These are phyloP conservation scores for Anastrepha ludens DNA, from an alignment of 1,140 invertebrate genomes.

Conservation along the genomic window DNA sequence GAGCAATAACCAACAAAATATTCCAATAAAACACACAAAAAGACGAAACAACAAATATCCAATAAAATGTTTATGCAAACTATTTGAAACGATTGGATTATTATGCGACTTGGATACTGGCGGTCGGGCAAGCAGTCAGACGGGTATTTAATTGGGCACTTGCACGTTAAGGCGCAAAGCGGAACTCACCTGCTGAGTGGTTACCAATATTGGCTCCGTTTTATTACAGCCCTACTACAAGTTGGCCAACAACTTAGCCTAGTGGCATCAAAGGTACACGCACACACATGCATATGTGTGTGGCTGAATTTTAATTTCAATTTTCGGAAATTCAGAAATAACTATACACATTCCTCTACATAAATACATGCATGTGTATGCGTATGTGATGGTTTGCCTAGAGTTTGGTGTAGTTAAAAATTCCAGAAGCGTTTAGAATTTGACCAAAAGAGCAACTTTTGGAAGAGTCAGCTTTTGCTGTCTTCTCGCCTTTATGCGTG, in stretches of 20 bases:
- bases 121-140: neutral
- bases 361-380: neutral
- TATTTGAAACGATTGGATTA: constrained; percentile 26
- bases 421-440: constrained; percentile 48
- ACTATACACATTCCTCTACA: neutral
- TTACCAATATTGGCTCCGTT: neutral
- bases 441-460: neutral
- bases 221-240: neutral
- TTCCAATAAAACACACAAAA: constrained; percentile 18
- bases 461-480: neutral
- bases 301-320: neutral
- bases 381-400: neutral
- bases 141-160: neutral
- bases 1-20: constrained; percentile 39
- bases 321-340: neutral
- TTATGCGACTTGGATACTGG: neutral
- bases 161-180: neutral
- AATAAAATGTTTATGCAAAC: constrained; percentile 33
- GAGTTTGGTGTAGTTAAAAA: constrained; percentile 13
- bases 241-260: neutral
- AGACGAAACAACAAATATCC: neutral
- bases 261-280: neutral
- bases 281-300: neutral
- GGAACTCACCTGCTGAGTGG: constrained; percentile 25
- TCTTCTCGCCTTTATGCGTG: neutral